A percentile compares a stretch with the other conserved stretches of the same genome.
Evolutionary conservation across 1,140 invertebrate genomes (phyloP).

Genomic region (Battus philenor): DNA sequence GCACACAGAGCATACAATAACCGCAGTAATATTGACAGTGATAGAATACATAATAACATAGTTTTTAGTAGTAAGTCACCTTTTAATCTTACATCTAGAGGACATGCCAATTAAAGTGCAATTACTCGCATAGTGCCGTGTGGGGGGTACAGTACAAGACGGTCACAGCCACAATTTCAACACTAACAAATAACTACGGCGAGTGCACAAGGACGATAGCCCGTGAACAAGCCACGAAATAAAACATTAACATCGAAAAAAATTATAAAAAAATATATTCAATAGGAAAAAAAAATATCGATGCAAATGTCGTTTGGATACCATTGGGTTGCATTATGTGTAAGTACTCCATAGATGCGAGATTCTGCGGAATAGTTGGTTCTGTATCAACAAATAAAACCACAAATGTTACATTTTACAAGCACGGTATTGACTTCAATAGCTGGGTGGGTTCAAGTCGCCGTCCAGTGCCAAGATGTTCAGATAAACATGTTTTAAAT

Average conservation of each 20-base stretch:
- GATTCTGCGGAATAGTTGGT: constrained; percentile 69
- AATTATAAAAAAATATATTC: constrained; percentile 35
- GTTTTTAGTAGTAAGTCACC: constrained; percentile 80
- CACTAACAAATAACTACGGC: constrained; percentile 51
- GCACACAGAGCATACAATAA: constrained; percentile 54
- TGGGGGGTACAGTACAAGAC: constrained; percentile 49
- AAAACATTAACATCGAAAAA: constrained; percentile 24
- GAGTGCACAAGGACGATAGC: constrained; percentile 33
- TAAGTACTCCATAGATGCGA: constrained; percentile 73
- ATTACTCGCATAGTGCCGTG: constrained; percentile 40
- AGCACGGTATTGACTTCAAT: constrained; percentile 39
- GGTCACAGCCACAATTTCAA: constrained; percentile 72
- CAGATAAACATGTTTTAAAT: no score
- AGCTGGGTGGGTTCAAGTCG: constrained; percentile 13
- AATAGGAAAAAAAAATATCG: constrained; percentile 36
- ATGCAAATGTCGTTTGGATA: constrained; percentile 64
- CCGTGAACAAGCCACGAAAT: constrained; percentile 40
- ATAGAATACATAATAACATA: constrained; percentile 59
- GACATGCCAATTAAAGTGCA: constrained; percentile 60
- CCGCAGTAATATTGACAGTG: constrained; percentile 47
- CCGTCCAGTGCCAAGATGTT: constrained; percentile 9
- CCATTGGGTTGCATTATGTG: constrained; percentile 72
- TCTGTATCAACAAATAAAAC: constrained; percentile 73
- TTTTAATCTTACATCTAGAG: constrained; percentile 50
- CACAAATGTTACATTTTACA: constrained; percentile 65